Evolutionary conservation across 1,140 invertebrate species (phyloP).

Genomic region (Drosophila funebris): DNA sequence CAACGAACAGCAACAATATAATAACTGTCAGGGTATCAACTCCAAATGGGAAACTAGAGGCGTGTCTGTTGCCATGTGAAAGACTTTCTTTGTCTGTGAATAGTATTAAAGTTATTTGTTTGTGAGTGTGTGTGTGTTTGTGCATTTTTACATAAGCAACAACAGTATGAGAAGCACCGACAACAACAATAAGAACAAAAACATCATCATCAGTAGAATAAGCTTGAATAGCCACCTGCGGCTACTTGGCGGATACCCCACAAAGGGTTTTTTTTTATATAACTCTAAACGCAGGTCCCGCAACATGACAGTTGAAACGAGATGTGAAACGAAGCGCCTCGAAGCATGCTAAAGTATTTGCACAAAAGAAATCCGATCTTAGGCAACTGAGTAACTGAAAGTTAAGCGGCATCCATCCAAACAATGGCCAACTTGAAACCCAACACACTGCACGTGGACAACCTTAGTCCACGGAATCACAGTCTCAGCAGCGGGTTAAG

Average conservation of each 20-base stretch:
- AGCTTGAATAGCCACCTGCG: conserved; percentile 62
- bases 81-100: neutral
- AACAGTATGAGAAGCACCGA: conserved; percentile 14
- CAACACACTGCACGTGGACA: conserved; percentile 59
- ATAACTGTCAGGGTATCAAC: conserved; percentile 20
- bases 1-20: conserved; percentile 10
- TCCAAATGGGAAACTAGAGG: conserved; percentile 18
- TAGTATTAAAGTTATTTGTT: neutral
- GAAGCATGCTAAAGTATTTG: conserved; percentile 47
- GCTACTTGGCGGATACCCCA: conserved; percentile 46
- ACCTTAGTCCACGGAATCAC: conserved; percentile 25
- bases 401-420: conserved; percentile 1
- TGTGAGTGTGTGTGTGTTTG: neutral
- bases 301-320: conserved; percentile 39
- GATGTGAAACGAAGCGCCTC: conserved; percentile 4
- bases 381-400: conserved; percentile 2
- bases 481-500: conserved; percentile 57
- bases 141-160: conserved; percentile 66
- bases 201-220: conserved; percentile 21
- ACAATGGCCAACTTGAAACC: conserved; percentile 71
- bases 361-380: conserved; percentile 25
- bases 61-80: conserved; percentile 31
- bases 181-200: conserved; percentile 12
- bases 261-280: conserved; percentile 43
- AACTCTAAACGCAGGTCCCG: conserved; percentile 30